A percentile compares a stretch with the other conserved stretches of the same genome.
Conservation (phyloP, 2,113 vertebrate genomes). For the Eulemur rufifrons region DNA sequence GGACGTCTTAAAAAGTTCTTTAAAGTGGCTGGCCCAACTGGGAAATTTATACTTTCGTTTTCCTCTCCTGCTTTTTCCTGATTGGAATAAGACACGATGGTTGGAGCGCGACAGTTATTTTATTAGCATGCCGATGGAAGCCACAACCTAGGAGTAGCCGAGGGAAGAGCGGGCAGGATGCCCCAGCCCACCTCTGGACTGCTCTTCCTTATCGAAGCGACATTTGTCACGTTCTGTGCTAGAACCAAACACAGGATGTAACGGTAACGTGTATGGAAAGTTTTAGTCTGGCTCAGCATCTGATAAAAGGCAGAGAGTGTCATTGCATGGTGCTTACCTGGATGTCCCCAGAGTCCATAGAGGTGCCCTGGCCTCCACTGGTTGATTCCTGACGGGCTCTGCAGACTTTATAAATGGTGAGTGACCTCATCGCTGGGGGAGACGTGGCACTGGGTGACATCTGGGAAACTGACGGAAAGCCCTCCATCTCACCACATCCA, state of each 20-base stretch:
- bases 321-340: neutral
- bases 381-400: neutral
- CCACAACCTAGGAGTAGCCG: neutral
- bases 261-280: neutral
- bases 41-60: neutral
- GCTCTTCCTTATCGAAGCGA: neutral
- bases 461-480: neutral
- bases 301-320: neutral
- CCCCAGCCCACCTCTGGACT: neutral
- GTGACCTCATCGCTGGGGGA: neutral
- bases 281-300: neutral
- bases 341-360: neutral
- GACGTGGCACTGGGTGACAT: constrained; percentile 31
- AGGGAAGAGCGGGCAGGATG: neutral
- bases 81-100: neutral
- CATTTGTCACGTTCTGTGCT: neutral
- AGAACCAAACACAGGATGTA: neutral
- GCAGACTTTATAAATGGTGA: neutral
- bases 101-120: neutral
- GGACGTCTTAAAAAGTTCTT: neutral
- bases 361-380: neutral
- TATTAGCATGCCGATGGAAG: neutral
- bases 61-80: neutral
- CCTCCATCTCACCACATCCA: neutral
- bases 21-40: neutral